A percentile compares a stretch with the other conserved stretches of the same genome.
Conservation (phyloP, 64 coral and sea anemone genomes). For the Montipora efflorescens region DNA sequence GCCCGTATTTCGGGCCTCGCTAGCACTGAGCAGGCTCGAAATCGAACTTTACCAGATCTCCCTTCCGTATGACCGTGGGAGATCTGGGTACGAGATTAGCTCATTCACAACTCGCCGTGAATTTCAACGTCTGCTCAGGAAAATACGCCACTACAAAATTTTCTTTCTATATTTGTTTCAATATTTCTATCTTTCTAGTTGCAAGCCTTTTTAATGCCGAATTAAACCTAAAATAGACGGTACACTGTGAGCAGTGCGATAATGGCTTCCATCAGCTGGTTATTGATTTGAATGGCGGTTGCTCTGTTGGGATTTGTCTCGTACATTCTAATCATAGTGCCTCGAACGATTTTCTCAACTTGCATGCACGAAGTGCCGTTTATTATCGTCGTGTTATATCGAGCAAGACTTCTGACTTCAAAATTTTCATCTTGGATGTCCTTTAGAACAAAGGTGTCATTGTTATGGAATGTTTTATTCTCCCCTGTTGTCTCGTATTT, state of each 20-base stretch:
- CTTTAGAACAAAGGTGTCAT: not conserved
- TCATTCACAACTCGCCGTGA: no score
- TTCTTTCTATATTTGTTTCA: no score
- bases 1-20: no score
- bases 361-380: conserved; percentile 16
- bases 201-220: no score
- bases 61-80: no score
- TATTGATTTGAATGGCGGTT: not conserved
- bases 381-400: conserved; percentile 10
- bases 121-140: no score
- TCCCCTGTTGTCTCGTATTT: not conserved
- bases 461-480: not conserved
- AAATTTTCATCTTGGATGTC: conserved; percentile 4
- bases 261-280: not conserved
- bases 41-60: no score
- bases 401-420: conserved; percentile 6
- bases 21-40: no score
- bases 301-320: conserved; percentile 39
- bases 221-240: no score
- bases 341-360: conserved; percentile 3
- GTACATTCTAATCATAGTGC: conserved; percentile 30
- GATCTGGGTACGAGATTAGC: no score
- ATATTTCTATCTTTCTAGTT: no score
- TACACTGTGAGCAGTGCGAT: not conserved
- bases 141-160: no score